Evolutionary conservation across 2,797 vertebrate species (phyloP), one percentile per base, ranked within the genome.

Genomic region (Xiphorhynchus erythropygius): DNA sequence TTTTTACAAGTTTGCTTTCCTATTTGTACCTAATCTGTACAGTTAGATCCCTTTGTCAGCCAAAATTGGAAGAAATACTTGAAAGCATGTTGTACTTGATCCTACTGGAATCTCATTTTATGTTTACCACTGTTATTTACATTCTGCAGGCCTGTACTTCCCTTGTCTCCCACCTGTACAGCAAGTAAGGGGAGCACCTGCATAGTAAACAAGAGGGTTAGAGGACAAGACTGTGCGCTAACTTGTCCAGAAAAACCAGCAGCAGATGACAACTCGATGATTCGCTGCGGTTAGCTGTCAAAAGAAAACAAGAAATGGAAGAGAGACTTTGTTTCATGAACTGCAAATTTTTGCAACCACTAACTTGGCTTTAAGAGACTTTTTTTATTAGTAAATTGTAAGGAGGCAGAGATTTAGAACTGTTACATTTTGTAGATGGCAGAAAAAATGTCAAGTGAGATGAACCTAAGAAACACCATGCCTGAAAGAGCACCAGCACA

Each of bases 261-360:
- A 42, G 60, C 5, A 56, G 57, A 46, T 24, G 44, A 82, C 35
- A 55, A 68, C 30, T 7, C 0, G 0, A 30, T 27, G 18, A 11
- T 30, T n/a, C 21, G 1, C 18, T 15, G 18, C 13, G 13, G 27
- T 30, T 25, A 30, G 14, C 25, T 52, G 28, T 28, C 49, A 71
- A 39, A 70, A 30, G 39, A 78, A 70, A 65, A 10, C 4, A 59
- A 52, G 37, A 62, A 24, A 74, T 2, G 2, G 6, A 10, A 65
- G 59, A 35, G 22, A 84, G 33, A 41, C 19, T 17, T 52, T 53
- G 7, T 28, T 71, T 35, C 39, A 52, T 59, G 59, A 78, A 35
- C 25, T 65, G 22, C 16, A 47, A 22, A 65, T 47, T 60, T 78
- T 47, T 73, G 11, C 27, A 53, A 33, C 2, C 4, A 18, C 35